phyloP scores from a whole-genome alignment of 2,888 invertebrate genomes.

The Eupeodes luniger region DNA sequence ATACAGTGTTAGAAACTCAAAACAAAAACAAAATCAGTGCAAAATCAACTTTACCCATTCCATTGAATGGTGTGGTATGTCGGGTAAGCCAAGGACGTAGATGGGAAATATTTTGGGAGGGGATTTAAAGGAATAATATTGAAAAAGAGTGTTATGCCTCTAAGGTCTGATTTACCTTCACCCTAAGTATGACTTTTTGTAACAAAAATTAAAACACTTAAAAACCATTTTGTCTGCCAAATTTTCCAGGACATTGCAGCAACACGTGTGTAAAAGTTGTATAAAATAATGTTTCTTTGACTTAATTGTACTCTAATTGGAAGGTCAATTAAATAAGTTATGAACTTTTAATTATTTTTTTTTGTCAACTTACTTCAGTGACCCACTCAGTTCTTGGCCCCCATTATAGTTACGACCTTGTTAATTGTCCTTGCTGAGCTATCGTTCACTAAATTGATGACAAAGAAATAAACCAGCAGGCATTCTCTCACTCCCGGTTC shows the following conservation, averaged over 20 bases:
- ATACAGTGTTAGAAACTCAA: background rate
- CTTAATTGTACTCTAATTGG: too few relatives aligned
- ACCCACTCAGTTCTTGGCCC: background rate
- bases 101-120: background rate
- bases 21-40: slow-evolving; percentile 26
- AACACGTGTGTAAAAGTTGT: too few relatives aligned
- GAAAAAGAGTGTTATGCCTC: too few relatives aligned
- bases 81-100: background rate
- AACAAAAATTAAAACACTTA: too few relatives aligned
- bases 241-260: too few relatives aligned
- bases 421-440: slow-evolving; percentile 45
- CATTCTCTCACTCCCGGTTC: background rate
- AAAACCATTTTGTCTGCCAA: too few relatives aligned
- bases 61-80: background rate
- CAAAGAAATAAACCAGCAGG: slow-evolving; percentile 67
- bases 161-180: too few relatives aligned
- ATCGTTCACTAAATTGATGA: slow-evolving; percentile 65
- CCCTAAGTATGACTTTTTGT: too few relatives aligned
- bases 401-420: slow-evolving; percentile 17
- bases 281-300: too few relatives aligned
- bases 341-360: too few relatives aligned
- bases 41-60: slow-evolving; percentile 41
- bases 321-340: too few relatives aligned
- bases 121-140: background rate
- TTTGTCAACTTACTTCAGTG: too few relatives aligned